Evolutionary conservation across 1,140 invertebrate genomes (phyloP), one percentile per base, ranked within the genome.

Genomic region (Mya arenaria): DNA sequence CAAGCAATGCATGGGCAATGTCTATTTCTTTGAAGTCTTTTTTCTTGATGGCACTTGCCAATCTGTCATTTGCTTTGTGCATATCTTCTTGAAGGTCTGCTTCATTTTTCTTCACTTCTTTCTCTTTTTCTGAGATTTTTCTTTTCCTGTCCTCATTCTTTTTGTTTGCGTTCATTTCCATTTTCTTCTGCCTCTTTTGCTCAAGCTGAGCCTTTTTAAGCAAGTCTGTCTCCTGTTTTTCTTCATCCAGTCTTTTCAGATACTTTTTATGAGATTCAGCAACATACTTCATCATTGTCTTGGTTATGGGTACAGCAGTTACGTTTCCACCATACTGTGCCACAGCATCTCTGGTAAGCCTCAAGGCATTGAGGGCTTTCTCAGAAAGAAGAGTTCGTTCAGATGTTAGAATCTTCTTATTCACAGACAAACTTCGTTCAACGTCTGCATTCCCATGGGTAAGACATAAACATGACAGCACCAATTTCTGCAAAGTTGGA

Each of bases 371-470:
- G 17, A 65, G 1, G 10, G 81, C 23, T 34, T 68, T 25, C 19
- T 44, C 39, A 15, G 37, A 37, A 36, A 84, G 32, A 34, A 56
- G 39, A 30, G 58, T 39, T 32, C 60, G 34, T 28, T 82, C 78
- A 39, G 73, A 10, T 19, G 82, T 63, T 52, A 87, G 25, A 15
- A 82, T 23, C n/a, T 69, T 63, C n/a, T 58, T 58, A n/a, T 65
- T 75, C n/a, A 44, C 41, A 25, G 71, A 84, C 39, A 85, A 82
- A 25, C 66, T 62, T 73, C 85, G 58, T 69, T 86, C 84, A 37
- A 86, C 77, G 68, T 87, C 82, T 32, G 77, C 71, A 82, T 82
- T 86, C 37, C 79, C 82, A 69, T 84, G 73, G n/a, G 73, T 39
- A 13, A 86, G 30, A 17, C 62, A 77, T 48, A 84, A 44, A 44